These are phyloP conservation scores for Dryobotodes eremita DNA, from an alignment of 2,888 invertebrate genomes.

Conservation along the genomic window DNA sequence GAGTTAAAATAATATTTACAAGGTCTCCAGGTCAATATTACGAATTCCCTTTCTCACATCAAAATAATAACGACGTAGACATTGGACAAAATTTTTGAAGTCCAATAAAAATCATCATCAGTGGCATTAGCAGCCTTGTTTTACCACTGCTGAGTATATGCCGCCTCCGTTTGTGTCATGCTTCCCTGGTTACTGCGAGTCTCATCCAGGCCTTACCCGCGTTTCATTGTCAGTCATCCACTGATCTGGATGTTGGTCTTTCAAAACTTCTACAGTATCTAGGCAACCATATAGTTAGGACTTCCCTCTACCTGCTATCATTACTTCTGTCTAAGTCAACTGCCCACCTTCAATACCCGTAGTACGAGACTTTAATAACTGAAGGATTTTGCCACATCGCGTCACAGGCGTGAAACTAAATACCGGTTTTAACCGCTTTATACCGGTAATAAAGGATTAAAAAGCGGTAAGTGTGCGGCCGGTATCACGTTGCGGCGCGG, in stretches of 20 bases:
- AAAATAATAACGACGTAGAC: not conserved
- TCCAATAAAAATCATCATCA: not conserved
- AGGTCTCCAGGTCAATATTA: not conserved
- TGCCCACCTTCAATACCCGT: not conserved
- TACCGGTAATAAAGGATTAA: conserved; percentile 63
- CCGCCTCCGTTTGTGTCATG: no score
- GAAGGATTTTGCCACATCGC: conserved; percentile 34
- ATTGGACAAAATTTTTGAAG: not conserved
- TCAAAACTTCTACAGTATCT: not conserved
- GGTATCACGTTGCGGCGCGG: conserved; percentile 43
- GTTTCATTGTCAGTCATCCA: no score
- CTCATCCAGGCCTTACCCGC: no score
- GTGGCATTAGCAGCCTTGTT: not conserved
- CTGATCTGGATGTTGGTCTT: not conserved
- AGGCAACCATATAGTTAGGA: not conserved
- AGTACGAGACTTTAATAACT: conserved; percentile 52
- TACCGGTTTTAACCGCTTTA: conserved; percentile 39
- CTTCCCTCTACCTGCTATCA: not conserved
- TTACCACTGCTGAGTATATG: no score
- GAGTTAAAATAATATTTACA: conserved; percentile 5
- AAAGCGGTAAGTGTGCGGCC: conserved; percentile 55
- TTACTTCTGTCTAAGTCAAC: no score
- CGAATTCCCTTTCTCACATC: not conserved
- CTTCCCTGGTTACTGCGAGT: no score
- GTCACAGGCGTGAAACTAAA: conserved; percentile 44